Conservation (phyloP, 2,113 vertebrate genomes). For the Indri indri region DNA sequence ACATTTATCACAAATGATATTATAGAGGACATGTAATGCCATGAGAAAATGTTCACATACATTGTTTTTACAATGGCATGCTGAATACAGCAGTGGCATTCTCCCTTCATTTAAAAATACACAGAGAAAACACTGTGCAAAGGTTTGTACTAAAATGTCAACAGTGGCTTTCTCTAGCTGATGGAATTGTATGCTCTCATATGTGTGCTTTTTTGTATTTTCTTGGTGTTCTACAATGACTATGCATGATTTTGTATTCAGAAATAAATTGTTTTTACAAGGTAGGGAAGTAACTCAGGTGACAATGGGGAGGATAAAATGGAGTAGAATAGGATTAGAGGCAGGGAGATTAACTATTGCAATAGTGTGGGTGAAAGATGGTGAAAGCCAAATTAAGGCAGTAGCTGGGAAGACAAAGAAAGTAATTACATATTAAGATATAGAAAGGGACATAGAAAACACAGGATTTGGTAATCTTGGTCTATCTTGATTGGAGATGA, state of each 20-base stretch:
- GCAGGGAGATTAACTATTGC: background rate
- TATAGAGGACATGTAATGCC: background rate
- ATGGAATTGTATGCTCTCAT: background rate
- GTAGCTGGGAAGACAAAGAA: background rate
- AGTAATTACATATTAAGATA: background rate
- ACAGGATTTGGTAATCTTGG: background rate
- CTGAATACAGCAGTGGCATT: background rate
- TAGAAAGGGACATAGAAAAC: background rate
- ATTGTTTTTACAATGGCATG: background rate
- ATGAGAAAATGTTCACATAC: background rate
- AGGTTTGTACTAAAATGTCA: background rate
- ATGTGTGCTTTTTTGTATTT: background rate
- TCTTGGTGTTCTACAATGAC: background rate
- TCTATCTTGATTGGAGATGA: background rate
- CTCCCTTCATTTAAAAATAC: background rate
- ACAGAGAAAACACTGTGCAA: background rate
- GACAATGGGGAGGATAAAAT: background rate
- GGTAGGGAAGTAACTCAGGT: background rate
- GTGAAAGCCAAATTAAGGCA: slow-evolving; percentile 1
- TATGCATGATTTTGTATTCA: background rate
- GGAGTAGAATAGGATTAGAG: background rate
- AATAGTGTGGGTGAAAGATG: background rate
- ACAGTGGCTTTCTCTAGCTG: background rate
- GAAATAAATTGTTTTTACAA: background rate
- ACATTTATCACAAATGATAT: background rate